Evolutionary conservation across 2,113 vertebrate genomes (phyloP).

Genomic region (Leptobrachium leishanense): DNA sequence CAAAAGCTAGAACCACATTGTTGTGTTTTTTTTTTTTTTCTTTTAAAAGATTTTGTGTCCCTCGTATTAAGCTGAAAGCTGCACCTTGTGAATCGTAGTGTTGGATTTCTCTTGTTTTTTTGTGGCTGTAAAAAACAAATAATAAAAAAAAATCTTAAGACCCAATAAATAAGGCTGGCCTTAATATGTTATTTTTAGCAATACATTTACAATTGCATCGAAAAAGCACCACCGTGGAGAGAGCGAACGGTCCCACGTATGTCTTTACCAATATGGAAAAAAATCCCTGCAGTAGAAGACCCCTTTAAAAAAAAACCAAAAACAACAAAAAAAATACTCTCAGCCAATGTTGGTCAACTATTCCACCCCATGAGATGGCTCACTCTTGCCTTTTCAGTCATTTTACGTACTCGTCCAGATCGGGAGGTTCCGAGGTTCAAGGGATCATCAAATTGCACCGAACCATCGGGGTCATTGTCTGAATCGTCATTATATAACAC

Average conservation of each 20-base stretch:
- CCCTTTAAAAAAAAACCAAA: conserved; percentile 47
- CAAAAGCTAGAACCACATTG: conserved; percentile 41
- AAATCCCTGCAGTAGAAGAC: conserved; percentile 94
- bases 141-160: conserved; percentile 64
- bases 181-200: conserved; percentile 36
- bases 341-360: conserved; percentile 73
- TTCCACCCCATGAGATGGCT: conserved; percentile 99
- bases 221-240: conserved; percentile 88
- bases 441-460: conserved; percentile 83
- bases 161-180: conserved; percentile 73
- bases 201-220: conserved; percentile 73
- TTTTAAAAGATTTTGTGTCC: conserved; percentile 62
- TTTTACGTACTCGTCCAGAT: conserved; percentile 93
- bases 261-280: conserved; percentile 74
- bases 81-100: conserved; percentile 66
- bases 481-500: conserved; percentile 88
- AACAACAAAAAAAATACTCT: conserved; percentile 13
- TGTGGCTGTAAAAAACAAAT: conserved; percentile 55
- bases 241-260: conserved; percentile 72
- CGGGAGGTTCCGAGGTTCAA: conserved; percentile 94
- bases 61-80: conserved; percentile 67
- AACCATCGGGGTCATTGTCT: conserved; percentile 88
- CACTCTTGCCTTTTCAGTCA: conserved; percentile 98
- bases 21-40: no score
- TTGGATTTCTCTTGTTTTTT: conserved; percentile 68